Evolutionary conservation across 2,797 vertebrate species (phyloP).

Genomic region (Sparidentex hasta): DNA sequence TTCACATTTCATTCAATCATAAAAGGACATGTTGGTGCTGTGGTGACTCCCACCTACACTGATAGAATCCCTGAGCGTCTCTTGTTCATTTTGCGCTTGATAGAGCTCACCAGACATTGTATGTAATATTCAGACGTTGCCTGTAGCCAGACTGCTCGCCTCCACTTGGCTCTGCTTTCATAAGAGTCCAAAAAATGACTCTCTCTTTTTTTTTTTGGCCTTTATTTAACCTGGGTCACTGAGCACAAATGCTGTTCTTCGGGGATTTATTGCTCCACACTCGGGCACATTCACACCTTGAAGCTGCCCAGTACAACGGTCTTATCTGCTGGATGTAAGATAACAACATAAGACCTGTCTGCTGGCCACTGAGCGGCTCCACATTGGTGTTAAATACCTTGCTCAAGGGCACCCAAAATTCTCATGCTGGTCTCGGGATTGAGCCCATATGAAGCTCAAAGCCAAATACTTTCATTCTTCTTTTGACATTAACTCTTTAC

Average conservation of each 20-base stretch:
- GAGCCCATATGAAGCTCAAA: neutral
- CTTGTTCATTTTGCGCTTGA: neutral
- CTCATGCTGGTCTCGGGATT: neutral
- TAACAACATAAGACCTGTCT: conserved; percentile 30
- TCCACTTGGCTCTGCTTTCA: neutral
- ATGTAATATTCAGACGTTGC: conserved; percentile 5
- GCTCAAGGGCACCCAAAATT: conserved; percentile 19
- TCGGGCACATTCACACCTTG: conserved; percentile 13
- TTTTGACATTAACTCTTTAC: neutral
- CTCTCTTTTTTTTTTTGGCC: neutral
- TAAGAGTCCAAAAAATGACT: conserved; percentile 12
- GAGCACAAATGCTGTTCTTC: neutral
- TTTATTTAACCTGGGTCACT: conserved; percentile 13
- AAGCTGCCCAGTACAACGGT: conserved; percentile 7
- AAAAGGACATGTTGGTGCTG: neutral
- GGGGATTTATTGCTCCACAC: conserved; percentile 11
- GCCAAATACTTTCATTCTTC: no score
- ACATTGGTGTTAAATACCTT: neutral
- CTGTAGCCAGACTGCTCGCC: neutral
- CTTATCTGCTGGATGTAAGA: conserved; percentile 38
- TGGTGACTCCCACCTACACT: neutral
- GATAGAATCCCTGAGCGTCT: neutral
- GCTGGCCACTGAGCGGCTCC: conserved; percentile 19
- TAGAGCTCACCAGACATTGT: neutral
- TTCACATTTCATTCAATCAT: neutral